A percentile compares a stretch with the other conserved stretches of the same genome.
Evolutionary conservation across 2,888 invertebrate genomes (phyloP).

Genomic region (Magallana nippona): DNA sequence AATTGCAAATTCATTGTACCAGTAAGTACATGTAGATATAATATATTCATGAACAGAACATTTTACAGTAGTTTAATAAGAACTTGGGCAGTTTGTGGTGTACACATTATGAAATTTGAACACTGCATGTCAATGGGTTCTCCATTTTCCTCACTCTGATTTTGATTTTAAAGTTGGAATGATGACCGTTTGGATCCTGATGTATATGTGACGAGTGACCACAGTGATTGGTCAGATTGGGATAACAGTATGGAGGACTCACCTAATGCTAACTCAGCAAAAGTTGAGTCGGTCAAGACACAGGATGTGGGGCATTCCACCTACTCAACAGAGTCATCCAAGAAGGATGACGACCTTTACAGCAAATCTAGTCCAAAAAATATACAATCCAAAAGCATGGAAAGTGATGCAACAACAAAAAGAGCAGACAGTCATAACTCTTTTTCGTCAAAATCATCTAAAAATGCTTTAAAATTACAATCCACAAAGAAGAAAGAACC

Average conservation of each 20-base stretch:
- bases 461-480: constrained; percentile 29
- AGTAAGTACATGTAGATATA: no score
- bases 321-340: background rate
- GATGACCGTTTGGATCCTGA: constrained; percentile 36
- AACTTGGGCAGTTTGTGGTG: no score
- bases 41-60: no score
- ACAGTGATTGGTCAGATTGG: constrained; percentile 64
- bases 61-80: no score
- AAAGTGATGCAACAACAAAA: background rate
- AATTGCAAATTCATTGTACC: no score
- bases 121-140: no score
- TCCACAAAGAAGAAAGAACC: constrained; percentile 30
- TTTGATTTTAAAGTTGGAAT: constrained; percentile 11
- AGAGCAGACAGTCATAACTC: background rate
- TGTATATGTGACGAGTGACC: constrained; percentile 39
- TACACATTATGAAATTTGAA: no score
- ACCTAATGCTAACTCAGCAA: background rate
- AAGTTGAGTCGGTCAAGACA: background rate
- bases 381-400: background rate
- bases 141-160: background rate
- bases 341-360: constrained; percentile 17
- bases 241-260: constrained; percentile 47
- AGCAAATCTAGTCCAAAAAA: constrained; percentile 13
- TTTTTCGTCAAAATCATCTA: background rate
- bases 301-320: background rate